Conservation (phyloP, 2,888 invertebrate species). For the Xestia ashworthii region DNA sequence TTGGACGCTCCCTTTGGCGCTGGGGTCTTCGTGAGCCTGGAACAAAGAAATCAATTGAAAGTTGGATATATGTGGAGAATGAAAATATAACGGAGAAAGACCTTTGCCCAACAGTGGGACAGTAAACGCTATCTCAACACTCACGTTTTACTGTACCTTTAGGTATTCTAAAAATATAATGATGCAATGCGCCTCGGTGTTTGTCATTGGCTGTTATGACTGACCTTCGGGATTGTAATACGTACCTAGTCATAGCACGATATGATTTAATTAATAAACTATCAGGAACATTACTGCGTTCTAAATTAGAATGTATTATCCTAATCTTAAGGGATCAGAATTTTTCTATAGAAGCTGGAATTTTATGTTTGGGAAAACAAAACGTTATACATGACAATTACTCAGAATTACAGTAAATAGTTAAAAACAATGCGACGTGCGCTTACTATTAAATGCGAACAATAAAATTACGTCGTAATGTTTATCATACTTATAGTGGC, state of each 20-base stretch:
- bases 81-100: background rate
- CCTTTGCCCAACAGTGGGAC: background rate
- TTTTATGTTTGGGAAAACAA: too few species aligned
- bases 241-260: background rate
- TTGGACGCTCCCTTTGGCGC: constrained; percentile 78
- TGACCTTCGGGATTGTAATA: background rate
- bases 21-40: constrained; percentile 84
- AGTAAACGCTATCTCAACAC: background rate
- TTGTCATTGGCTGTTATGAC: background rate
- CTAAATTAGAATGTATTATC: background rate
- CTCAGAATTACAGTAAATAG: too few species aligned
- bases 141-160: background rate
- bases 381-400: too few species aligned
- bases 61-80: background rate
- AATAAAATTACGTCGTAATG: background rate
- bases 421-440: background rate
- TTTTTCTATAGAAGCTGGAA: background rate
- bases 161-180: background rate
- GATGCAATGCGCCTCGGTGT: background rate
- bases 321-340: background rate
- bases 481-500: too few species aligned
- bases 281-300: background rate
- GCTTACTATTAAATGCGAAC: background rate
- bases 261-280: background rate
- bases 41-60: constrained; percentile 43